Conservation (phyloP, 1,140 invertebrate genomes). For the Teleopsis dalmanni region DNA sequence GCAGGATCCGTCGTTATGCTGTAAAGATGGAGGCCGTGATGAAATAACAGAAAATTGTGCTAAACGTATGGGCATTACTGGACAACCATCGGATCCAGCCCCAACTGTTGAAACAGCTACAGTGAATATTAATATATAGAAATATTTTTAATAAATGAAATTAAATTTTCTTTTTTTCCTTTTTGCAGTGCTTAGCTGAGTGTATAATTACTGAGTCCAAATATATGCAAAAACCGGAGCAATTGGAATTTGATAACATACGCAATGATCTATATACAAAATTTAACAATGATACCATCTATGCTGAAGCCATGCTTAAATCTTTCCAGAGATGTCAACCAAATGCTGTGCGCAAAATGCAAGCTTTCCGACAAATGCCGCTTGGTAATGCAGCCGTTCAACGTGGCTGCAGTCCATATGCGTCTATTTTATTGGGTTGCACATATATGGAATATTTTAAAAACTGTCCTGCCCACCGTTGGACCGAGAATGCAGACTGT, state of each 20-base stretch:
- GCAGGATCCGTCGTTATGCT: conserved; percentile 31
- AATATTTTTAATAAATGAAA: too few relatives aligned
- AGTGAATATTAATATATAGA: conserved; percentile 5
- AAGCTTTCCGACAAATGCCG: conserved; percentile 18
- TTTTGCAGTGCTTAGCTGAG: conserved; percentile 31
- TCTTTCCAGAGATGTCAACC: conserved; percentile 29
- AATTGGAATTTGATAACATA: conserved; percentile 21
- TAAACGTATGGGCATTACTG: conserved; percentile 20
- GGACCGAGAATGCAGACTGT: conserved; percentile 30
- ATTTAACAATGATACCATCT: conserved; percentile 27
- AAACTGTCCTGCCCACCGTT: conserved; percentile 33
- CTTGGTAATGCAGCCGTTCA: conserved; percentile 2
- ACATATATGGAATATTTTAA: conserved; percentile 41
- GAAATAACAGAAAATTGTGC: conserved; percentile 24
- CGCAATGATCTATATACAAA: conserved; percentile 21
- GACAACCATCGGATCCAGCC: conserved; percentile 13
- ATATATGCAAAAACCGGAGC: conserved; percentile 21
- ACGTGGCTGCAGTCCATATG: conserved; percentile 30
- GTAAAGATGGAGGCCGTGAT: conserved; percentile 31
- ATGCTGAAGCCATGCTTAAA: conserved; percentile 27
- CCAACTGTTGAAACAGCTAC: conserved; percentile 28
- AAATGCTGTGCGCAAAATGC: conserved; percentile 21
- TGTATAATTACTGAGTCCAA: conserved; percentile 28
- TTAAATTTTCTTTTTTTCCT: too few relatives aligned
- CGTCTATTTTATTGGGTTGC: conserved; percentile 33